Evolutionary conservation across 1,140 invertebrate species (phyloP), one percentile per base, ranked within the genome.

Genomic region (Drosophila subobscura): DNA sequence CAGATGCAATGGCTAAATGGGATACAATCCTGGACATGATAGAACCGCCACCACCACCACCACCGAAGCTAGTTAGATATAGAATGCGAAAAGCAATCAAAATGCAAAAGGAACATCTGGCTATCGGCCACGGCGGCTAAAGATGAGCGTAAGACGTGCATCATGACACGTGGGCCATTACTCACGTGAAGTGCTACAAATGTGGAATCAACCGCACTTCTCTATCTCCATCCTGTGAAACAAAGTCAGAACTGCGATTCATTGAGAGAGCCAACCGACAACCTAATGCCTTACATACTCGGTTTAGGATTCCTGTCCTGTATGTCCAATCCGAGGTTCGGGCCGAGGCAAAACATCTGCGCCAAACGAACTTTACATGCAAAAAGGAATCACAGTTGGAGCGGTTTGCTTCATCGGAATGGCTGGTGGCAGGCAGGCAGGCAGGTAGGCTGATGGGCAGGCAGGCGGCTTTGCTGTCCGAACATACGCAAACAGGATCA

Each of bases 261-360:
- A 37, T 10, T 37, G 33, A 4, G 33, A 37, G 25, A 27, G 20
- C 2, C 23, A n/a, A 44, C 45, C 40, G 8, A 59, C 76, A 84
- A 84, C 81, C 81, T 77, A 85, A 80, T 86, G 80, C 77, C 80
- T 85, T 85, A 85, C 80, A 85, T 81, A 79, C 41, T 37, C 20
- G 16, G 16, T 20, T 20, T 20, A 20, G 41, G 49, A 79, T 10
- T 12, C 10, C 10, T 37, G 29, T 33, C 29, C 29, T 33, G 7
- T 29, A 5, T 29, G 27, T 29, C 27, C 27, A 6, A 6, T 29
- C 27, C 41, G 40, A 72, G 37, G 47, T 14, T 50, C 40, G 6
- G 8, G 40, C 23, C 45, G 33, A 47, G 42, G 37, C 20, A 54
- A 84, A 70, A 74, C 77, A 78, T 75, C 79, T 83, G 79, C 79